Evolutionary conservation across 2,113 vertebrate genomes (phyloP).

Genomic region (Eubucco bourcierii): DNA sequence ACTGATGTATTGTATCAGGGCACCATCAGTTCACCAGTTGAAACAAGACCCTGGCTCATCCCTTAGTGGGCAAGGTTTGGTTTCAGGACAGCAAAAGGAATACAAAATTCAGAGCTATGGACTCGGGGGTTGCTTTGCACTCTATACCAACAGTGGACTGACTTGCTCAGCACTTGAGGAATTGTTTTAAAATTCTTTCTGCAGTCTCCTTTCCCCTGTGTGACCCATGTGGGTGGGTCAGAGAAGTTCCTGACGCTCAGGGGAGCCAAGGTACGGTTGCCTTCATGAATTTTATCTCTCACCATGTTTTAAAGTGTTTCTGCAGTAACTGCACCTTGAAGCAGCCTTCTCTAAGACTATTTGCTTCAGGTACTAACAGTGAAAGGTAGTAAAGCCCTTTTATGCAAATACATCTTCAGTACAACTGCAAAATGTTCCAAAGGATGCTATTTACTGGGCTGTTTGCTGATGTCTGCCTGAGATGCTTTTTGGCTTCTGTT

Average conservation of each 20-base stretch:
- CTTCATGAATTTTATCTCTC: not conserved
- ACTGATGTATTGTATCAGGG: not conserved
- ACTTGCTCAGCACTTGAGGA: not conserved
- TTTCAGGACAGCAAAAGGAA: not conserved
- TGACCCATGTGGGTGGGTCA: fast-evolving
- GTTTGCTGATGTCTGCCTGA: not conserved
- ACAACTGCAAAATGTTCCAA: not conserved
- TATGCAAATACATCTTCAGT: not conserved
- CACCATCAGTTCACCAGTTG: not conserved
- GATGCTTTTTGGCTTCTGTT: not conserved
- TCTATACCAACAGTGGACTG: fast-evolving
- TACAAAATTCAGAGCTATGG: not conserved
- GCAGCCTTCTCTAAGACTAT: not conserved
- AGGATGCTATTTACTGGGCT: not conserved
- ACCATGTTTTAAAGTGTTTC: not conserved
- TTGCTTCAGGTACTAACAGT: not conserved
- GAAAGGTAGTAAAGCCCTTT: not conserved
- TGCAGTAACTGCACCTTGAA: not conserved
- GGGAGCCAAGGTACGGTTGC: not conserved
- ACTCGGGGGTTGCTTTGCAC: not conserved
- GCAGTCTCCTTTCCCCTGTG: not conserved
- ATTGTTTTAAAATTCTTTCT: not conserved
- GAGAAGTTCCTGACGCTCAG: not conserved
- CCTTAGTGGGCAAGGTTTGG: not conserved
- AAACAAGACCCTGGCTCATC: not conserved